Base-by-base conservation (phyloP, 2,888 invertebrate species). In the Hypercompe scribonia region DNA sequence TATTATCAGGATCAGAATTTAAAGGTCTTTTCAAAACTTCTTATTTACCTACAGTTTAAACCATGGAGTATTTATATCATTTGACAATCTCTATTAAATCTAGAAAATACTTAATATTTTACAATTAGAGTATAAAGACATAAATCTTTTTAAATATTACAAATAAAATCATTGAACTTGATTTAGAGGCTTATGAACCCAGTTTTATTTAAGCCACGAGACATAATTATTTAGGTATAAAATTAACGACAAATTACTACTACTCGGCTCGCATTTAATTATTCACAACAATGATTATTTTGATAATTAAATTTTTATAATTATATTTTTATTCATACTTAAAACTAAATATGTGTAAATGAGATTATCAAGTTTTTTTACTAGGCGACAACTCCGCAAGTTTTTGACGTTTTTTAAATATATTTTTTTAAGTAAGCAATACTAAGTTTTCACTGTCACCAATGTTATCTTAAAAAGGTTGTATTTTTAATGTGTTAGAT, bases 261-360 rank as follows among this genome's bases (percentile, higher is more conserved):
- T 46, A 39, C 39, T 21, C 36, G 46, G 42, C 46, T 28, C 13
- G 13, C 34, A n/a, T 70, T n/a, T 8, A 28, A 34, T 54, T 54
- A 21, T 70, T 65, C 54, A 54, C 8, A 28, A 50, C 50, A 4
- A 46, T 50, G 21, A 58, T 42, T 58, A 31, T 42, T 61, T 69
- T 69, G 31, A 39, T 58, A 31, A 61, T 61, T 61, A 69, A 13
- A 33, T 46, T 46, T 42, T 46, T 46, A 66, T 24, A 33, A 66
- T 31, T 21, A 46, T 46, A 46, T 66, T 66, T 66, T 46, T 66
- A 31, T 46, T 66, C 66, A 46, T 33, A 46, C 66, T 66, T 2
- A 31, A 21, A 42, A 65, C 24, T 46, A 46, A 24, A 66, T 66
- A 66, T 66, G 46, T 46, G 46, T 66, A 46, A 46, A 66, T 66